phyloP scores from a whole-genome alignment of 2,113 vertebrate species.

The human (Homo sapiens) region GRCh38 chr4:40800501-40801000 shows the following conservation, averaged over 20 bases:
- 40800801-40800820: neutral
- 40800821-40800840: neutral
- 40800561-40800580: too few relatives aligned
- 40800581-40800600: too few relatives aligned
- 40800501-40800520: too few relatives aligned
- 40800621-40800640: too few relatives aligned
- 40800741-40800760: neutral
- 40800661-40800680: neutral
- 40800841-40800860: neutral
- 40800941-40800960: neutral
- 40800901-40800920: neutral
- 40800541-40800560: too few relatives aligned
- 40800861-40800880: constrained; percentile 30
- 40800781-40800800: neutral
- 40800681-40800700: neutral
- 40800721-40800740: neutral
- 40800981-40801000: neutral
- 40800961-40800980: neutral
- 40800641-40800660: neutral
- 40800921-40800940: constrained; percentile 2
- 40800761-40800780: constrained; percentile 9
- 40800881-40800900: neutral
- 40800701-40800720: neutral
- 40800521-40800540: too few relatives aligned
- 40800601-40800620: too few relatives aligned